These are phyloP conservation scores for Notodonta dromedarius DNA, from an alignment of 2,888 invertebrate species.

Conservation along the genomic window DNA sequence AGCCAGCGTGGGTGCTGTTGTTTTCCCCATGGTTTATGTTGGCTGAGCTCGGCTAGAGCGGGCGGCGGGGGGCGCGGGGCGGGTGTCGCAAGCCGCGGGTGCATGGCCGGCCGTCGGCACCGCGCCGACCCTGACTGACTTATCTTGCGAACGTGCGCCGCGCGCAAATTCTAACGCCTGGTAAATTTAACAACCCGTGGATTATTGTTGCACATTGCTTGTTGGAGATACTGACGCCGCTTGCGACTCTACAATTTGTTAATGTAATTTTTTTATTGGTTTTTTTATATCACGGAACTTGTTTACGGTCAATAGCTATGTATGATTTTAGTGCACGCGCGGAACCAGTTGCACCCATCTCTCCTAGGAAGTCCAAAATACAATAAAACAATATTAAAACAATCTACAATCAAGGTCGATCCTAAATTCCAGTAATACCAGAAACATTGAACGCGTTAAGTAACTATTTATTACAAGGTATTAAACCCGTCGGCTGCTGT, in stretches of 20 bases:
- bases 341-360: neutral
- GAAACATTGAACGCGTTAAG: neutral
- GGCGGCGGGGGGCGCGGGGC: constrained; percentile 42
- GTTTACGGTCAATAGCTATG: neutral
- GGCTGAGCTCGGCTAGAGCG: constrained; percentile 43
- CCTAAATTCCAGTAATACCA: neutral
- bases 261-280: neutral
- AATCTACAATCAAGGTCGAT: neutral
- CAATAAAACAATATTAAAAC: neutral
- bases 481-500: constrained; percentile 16
- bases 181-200: constrained; percentile 71
- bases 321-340: neutral
- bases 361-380: neutral
- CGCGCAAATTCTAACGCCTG: constrained; percentile 81
- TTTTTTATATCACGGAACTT: neutral
- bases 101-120: constrained; percentile 83
- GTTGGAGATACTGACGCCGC: constrained; percentile 20
- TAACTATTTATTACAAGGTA: constrained; percentile 3
- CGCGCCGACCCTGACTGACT: constrained; percentile 83
- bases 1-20: constrained; percentile 60
- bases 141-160: constrained; percentile 81
- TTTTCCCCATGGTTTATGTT: constrained; percentile 63
- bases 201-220: constrained; percentile 58
- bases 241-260: constrained; percentile 9
- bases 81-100: constrained; percentile 75